These are phyloP conservation scores for Seladonia tumulorum DNA, from an alignment of 2,888 invertebrate species.

Conservation along the genomic window DNA sequence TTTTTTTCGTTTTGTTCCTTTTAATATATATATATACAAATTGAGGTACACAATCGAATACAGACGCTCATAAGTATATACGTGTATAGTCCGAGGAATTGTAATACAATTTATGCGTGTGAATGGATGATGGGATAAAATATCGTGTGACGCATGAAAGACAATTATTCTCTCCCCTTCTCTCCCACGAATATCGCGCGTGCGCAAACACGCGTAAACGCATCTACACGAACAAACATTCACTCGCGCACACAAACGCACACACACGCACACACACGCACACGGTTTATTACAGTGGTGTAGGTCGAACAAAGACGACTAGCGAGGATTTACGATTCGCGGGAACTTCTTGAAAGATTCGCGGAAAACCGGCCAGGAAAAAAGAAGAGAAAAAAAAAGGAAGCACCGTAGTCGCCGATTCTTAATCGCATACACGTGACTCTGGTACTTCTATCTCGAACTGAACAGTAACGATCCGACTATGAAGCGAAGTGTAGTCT, in stretches of 20 bases:
- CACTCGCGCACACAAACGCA: background rate
- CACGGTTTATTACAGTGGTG: slow-evolving; percentile 22
- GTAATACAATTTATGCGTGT: slow-evolving; percentile 40
- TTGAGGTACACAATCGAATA: slow-evolving; percentile 52
- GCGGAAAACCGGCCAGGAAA: background rate
- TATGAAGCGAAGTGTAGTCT: background rate
- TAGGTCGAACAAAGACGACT: slow-evolving; percentile 26
- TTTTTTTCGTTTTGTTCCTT: slow-evolving; percentile 13
- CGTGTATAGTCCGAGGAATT: slow-evolving; percentile 19
- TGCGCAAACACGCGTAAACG: background rate
- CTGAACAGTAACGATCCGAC: background rate
- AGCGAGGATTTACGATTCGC: slow-evolving; percentile 20
- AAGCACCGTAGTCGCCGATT: background rate
- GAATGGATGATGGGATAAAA: slow-evolving; percentile 33
- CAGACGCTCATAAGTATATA: slow-evolving; percentile 41
- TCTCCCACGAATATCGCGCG: background rate
- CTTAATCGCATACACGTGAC: background rate
- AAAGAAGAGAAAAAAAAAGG: background rate
- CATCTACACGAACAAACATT: background rate
- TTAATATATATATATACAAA: slow-evolving; percentile 46
- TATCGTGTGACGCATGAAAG: slow-evolving; percentile 39
- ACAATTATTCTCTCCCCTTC: slow-evolving; percentile 24
- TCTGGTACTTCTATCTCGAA: background rate
- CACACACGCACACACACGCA: background rate
- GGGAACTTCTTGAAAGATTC: background rate